Percentiles rank a stretch among this genome's conserved stretches.
Conservation (phyloP, 1,140 invertebrate species). For the Mactra quadrangularis region DNA sequence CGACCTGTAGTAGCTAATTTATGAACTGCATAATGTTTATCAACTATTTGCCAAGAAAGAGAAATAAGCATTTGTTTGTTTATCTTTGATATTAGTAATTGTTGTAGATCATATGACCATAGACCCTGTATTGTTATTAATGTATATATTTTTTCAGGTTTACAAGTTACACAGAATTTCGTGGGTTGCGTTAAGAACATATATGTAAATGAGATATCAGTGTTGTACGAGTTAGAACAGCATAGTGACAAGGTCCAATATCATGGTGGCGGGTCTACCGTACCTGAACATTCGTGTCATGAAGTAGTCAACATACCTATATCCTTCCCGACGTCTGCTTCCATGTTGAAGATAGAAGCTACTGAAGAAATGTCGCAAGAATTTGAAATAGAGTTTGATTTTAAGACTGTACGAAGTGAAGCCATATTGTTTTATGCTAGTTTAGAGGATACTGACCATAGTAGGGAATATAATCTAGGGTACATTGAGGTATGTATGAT, state of each 20-base stretch:
- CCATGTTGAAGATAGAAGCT: slow-evolving; percentile 84
- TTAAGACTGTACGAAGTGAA: slow-evolving; percentile 92
- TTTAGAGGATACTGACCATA: slow-evolving; percentile 83
- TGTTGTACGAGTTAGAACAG: slow-evolving; percentile 91
- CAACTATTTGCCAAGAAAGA: too few species aligned
- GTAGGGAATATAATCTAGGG: slow-evolving; percentile 88
- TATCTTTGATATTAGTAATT: too few species aligned
- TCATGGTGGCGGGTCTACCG: slow-evolving; percentile 88
- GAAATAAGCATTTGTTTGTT: too few species aligned
- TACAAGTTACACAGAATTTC: slow-evolving; percentile 86
- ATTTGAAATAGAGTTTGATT: slow-evolving; percentile 93
- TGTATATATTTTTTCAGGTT: slow-evolving; percentile 77
- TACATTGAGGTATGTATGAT: slow-evolving; percentile 92
- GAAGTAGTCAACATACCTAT: slow-evolving; percentile 95
- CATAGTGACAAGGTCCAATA: slow-evolving; percentile 86
- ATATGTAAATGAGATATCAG: slow-evolving; percentile 95
- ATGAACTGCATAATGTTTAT: too few species aligned
- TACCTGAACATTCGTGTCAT: slow-evolving; percentile 92
- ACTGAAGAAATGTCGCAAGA: slow-evolving; percentile 87
- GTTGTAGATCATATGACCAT: too few species aligned
- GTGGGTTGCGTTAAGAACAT: slow-evolving; percentile 95
- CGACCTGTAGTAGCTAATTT: too few species aligned
- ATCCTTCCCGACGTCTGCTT: slow-evolving; percentile 93
- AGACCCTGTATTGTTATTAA: too few species aligned
- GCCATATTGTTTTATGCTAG: slow-evolving; percentile 94